A percentile compares a stretch with the other conserved stretches of the same genome.
phyloP scores from a whole-genome alignment of 2,888 invertebrate genomes.

The Pyrrhia umbra region DNA sequence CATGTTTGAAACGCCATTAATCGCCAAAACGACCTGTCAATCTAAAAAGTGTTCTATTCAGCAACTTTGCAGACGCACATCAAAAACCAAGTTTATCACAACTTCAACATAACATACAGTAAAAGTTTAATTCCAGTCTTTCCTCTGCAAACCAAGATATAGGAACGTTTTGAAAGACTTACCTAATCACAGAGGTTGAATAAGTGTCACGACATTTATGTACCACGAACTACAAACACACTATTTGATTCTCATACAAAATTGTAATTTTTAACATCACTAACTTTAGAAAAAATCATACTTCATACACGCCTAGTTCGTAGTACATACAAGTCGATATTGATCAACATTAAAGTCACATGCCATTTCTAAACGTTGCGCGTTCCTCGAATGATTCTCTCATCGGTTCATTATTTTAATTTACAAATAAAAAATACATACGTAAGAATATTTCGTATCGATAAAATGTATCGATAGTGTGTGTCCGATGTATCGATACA shows the following conservation, averaged over 20 bases:
- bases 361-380: slow-evolving; percentile 48
- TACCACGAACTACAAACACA: slow-evolving; percentile 16
- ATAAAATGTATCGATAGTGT: slow-evolving; percentile 50
- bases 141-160: slow-evolving; percentile 44
- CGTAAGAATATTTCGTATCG: slow-evolving; percentile 57
- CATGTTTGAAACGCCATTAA: background rate
- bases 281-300: background rate
- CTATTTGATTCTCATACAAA: background rate
- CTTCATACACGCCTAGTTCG: slow-evolving; percentile 17
- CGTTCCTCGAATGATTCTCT: slow-evolving; percentile 52
- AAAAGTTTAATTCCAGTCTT: slow-evolving; percentile 47
- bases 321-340: slow-evolving; percentile 37
- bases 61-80: slow-evolving; percentile 29
- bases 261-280: background rate
- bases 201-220: slow-evolving; percentile 27
- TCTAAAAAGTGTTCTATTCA: slow-evolving; percentile 9
- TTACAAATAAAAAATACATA: slow-evolving; percentile 57
- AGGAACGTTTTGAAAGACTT: slow-evolving; percentile 40
- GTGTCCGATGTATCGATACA: slow-evolving; percentile 57
- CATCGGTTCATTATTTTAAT: slow-evolving; percentile 24
- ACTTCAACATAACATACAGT: slow-evolving; percentile 30
- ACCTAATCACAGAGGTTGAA: slow-evolving; percentile 34
- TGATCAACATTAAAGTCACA: slow-evolving; percentile 49
- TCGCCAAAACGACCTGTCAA: slow-evolving; percentile 13
- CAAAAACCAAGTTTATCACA: slow-evolving; percentile 24